Conservation (phyloP, 2,113 vertebrate species). For the Pogonocichla stellata region DNA sequence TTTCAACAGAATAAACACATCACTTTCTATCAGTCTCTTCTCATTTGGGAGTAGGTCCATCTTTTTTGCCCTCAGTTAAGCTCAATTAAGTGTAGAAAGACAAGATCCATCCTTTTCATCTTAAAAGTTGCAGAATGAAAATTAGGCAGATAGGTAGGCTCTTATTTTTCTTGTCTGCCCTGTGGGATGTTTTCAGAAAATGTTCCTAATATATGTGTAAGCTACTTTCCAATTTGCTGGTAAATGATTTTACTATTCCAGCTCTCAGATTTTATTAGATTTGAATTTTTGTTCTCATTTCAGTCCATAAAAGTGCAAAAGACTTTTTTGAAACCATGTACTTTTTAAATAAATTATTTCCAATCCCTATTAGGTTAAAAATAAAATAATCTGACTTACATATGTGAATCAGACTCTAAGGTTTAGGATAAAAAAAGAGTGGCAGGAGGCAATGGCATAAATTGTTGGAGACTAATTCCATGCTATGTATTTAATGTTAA, state of each 20-base stretch:
- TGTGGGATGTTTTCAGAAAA: conserved; percentile 41
- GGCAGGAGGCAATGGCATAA: conserved; percentile 22
- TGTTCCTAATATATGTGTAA: neutral
- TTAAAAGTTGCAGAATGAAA: conserved; percentile 23
- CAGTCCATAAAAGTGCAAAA: conserved; percentile 37
- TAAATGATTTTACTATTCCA: conserved; percentile 34
- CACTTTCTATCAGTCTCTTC: neutral
- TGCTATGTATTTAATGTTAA: conserved; percentile 55
- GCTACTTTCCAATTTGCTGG: neutral
- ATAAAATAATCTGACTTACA: conserved; percentile 56
- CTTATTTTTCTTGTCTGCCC: conserved; percentile 15
- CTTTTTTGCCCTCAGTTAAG: conserved; percentile 63
- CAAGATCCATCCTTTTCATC: conserved; percentile 44
- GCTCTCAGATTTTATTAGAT: conserved; percentile 67
- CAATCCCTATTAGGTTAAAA: conserved; percentile 43
- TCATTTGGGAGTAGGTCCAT: conserved; percentile 55
- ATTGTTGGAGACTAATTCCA: conserved; percentile 55
- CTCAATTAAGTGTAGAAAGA: conserved; percentile 56
- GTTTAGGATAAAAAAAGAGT: conserved; percentile 18
- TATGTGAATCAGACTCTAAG: conserved; percentile 47
- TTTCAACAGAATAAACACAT: neutral
- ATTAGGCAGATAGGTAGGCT: conserved; percentile 16
- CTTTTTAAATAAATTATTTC: conserved; percentile 57
- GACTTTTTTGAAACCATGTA: conserved; percentile 44
- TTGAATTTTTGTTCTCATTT: conserved; percentile 63